A percentile compares a stretch with the other conserved stretches of the same genome.
These are phyloP conservation scores for Dryas iulia DNA, from an alignment of 1,140 invertebrate genomes.

Conservation along the genomic window DNA sequence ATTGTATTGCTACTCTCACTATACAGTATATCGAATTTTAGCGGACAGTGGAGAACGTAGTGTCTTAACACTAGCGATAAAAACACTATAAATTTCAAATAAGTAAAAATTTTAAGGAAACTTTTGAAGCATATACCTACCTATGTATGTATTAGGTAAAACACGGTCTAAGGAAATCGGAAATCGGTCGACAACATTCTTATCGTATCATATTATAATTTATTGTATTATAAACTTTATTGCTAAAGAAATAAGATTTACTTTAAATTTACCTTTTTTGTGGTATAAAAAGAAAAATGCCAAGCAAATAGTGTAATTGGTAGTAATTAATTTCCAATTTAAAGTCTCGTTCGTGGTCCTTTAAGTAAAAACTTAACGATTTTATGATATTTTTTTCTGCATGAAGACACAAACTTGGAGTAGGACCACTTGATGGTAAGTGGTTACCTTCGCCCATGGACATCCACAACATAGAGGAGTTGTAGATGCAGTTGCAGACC, in stretches of 20 bases:
- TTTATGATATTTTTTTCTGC: too few relatives aligned
- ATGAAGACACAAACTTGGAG: too few relatives aligned
- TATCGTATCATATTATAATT: background rate
- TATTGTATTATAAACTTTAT: background rate
- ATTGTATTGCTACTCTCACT: too few relatives aligned
- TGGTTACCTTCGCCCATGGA: too few relatives aligned
- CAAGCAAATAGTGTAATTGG: background rate
- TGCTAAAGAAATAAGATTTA: background rate
- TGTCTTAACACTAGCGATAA: too few relatives aligned
- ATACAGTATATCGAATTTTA: too few relatives aligned
- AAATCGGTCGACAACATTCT: constrained; percentile 21
- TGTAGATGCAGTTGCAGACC: too few relatives aligned
- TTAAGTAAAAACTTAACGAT: background rate
- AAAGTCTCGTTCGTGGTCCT: background rate
- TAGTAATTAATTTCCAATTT: background rate
- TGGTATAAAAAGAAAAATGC: background rate
- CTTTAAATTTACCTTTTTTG: background rate
- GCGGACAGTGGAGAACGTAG: too few relatives aligned
- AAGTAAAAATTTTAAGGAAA: background rate
- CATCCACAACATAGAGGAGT: too few relatives aligned
- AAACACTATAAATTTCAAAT: too few relatives aligned
- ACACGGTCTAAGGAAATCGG: constrained; percentile 4
- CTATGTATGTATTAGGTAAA: background rate
- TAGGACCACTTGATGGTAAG: too few relatives aligned
- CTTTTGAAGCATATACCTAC: background rate